These are phyloP conservation scores for Ctenoplectra terminalis DNA, from an alignment of 1,140 invertebrate genomes.

Conservation along the genomic window DNA sequence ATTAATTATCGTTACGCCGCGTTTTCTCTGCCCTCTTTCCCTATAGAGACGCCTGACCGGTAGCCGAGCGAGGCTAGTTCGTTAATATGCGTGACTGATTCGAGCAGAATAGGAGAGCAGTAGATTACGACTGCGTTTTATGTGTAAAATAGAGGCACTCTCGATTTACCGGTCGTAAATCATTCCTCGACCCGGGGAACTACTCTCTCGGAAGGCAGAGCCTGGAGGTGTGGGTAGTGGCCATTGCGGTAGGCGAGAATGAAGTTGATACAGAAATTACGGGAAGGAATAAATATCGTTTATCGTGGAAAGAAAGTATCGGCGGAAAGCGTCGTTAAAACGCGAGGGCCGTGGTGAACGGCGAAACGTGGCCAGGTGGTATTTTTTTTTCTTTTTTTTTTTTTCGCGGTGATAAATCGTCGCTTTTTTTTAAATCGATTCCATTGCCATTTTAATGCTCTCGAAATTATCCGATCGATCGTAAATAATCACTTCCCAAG, in stretches of 20 bases:
- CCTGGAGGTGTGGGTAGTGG: neutral
- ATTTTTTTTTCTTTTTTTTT: too few relatives aligned
- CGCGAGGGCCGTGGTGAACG: neutral
- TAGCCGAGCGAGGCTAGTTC: neutral
- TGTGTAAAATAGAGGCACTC: neutral
- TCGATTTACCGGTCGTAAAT: conserved; percentile 39
- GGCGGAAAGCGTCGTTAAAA: neutral
- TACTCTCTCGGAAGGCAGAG: neutral
- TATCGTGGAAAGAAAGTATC: neutral
- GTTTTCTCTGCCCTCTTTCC: neutral
- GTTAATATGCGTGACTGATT: conserved; percentile 34
- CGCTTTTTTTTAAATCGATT: neutral
- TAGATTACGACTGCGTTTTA: conserved; percentile 5
- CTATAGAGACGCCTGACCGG: neutral
- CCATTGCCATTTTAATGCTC: neutral
- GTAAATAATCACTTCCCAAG: neutral
- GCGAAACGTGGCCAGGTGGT: neutral
- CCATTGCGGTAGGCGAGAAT: conserved; percentile 4
- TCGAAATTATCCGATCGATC: neutral
- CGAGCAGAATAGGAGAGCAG: conserved; percentile 11
- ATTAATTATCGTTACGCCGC: conserved; percentile 31
- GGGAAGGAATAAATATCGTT: conserved; percentile 17
- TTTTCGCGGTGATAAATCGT: neutral
- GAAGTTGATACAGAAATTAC: conserved; percentile 31
- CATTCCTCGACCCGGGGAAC: neutral